phyloP scores from a whole-genome alignment of 2,113 vertebrate genomes.

The Crotophaga sulcirostris region DNA sequence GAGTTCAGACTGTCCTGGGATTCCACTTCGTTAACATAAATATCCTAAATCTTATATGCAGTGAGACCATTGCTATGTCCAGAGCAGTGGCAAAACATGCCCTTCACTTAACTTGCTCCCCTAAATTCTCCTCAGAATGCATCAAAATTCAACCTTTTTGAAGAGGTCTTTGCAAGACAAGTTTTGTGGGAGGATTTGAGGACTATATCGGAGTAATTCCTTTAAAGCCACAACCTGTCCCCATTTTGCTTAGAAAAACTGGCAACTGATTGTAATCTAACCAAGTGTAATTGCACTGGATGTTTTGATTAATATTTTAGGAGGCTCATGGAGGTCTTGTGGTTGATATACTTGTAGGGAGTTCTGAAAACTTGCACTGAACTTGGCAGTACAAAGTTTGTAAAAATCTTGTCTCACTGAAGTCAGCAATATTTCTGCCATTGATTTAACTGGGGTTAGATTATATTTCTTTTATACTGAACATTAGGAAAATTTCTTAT shows the following conservation, averaged over 20 bases:
- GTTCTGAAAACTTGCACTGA: background rate
- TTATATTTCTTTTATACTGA: background rate
- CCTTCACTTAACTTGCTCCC: background rate
- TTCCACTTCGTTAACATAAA: background rate
- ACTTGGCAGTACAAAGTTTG: background rate
- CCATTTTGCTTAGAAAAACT: background rate
- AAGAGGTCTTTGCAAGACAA: background rate
- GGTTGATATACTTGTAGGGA: background rate
- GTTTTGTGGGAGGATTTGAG: background rate
- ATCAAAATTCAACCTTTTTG: background rate
- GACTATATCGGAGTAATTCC: background rate
- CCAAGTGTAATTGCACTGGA: background rate
- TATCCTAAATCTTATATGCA: background rate
- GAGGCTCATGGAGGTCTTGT: background rate
- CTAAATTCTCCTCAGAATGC: background rate
- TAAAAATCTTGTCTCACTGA: background rate
- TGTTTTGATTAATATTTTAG: slow-evolving; percentile 18
- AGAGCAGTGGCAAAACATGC: background rate
- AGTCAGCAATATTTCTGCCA: slow-evolving; percentile 45
- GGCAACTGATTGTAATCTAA: background rate
- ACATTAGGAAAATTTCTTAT: background rate
- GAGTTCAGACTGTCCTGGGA: background rate
- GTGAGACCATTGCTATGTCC: background rate
- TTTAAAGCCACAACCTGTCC: background rate
- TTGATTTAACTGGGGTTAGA: background rate